Conservation (phyloP, 1,140 invertebrate genomes). For the Nasonia vitripennis region DNA sequence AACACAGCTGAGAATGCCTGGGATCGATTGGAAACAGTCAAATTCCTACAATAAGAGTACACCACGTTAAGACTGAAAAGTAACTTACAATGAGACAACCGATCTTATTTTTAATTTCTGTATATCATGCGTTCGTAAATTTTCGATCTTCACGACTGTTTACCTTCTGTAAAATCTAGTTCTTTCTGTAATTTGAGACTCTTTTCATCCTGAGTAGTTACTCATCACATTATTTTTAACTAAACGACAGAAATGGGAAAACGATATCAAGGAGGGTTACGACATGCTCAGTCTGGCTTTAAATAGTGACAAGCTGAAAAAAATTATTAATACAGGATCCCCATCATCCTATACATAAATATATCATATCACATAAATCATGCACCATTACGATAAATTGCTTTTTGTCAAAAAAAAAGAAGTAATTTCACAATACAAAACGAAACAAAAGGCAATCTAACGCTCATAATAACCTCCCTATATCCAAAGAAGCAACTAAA, state of each 20-base stretch:
- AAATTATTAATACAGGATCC: background rate
- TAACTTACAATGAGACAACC: too few species aligned
- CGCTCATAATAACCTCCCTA: too few species aligned
- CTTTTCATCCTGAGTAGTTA: background rate
- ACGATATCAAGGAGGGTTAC: background rate
- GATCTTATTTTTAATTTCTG: too few species aligned
- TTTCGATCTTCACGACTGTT: background rate
- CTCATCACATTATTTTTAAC: background rate
- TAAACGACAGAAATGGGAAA: background rate
- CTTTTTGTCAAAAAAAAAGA: background rate
- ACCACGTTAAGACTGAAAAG: too few species aligned
- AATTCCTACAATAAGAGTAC: background rate
- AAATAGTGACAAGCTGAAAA: background rate
- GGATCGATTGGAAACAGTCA: background rate
- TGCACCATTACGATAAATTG: background rate
- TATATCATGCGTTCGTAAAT: background rate
- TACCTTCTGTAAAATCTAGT: too few species aligned
- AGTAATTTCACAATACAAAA: background rate
- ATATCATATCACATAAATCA: background rate
- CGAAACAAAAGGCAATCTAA: background rate
- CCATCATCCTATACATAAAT: background rate
- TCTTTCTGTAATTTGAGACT: too few species aligned
- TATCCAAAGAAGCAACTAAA: background rate
- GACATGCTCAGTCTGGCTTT: background rate
- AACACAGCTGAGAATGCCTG: background rate